A percentile compares a stretch with the other conserved stretches of the same genome.
phyloP scores from a whole-genome alignment of 2,797 vertebrate species.

The Typhlichthys eigenmanni region DNA sequence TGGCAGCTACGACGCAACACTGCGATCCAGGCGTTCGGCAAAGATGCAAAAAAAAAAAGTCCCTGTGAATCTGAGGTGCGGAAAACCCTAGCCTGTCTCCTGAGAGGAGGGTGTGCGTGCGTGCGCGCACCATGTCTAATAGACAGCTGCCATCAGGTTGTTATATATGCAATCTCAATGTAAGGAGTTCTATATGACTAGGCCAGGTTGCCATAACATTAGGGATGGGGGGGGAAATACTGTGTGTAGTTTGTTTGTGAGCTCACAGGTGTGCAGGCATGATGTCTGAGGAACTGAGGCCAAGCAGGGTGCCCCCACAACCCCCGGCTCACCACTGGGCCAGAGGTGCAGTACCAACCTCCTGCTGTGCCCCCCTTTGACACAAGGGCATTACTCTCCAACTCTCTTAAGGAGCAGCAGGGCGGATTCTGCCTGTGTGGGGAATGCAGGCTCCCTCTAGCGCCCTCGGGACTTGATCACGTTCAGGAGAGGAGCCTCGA shows the following conservation, averaged over 20 bases:
- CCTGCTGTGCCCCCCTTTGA: slow-evolving; percentile 27
- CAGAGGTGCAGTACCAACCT: too few species aligned
- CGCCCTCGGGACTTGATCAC: slow-evolving; percentile 19
- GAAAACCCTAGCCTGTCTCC: slow-evolving; percentile 34
- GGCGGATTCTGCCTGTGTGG: slow-evolving; percentile 9
- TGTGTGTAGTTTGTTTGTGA: slow-evolving; percentile 68
- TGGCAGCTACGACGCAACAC: slow-evolving; percentile 75
- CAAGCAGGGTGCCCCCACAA: slow-evolving; percentile 19
- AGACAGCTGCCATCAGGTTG: slow-evolving; percentile 49
- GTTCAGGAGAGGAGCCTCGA: not conserved
- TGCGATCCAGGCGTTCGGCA: slow-evolving; percentile 59
- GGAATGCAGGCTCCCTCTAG: slow-evolving; percentile 12
- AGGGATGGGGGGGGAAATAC: slow-evolving; percentile 31
- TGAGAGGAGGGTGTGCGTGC: not conserved
- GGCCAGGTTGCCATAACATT: slow-evolving; percentile 63
- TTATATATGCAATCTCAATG: slow-evolving; percentile 79
- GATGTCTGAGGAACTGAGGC: slow-evolving; percentile 33
- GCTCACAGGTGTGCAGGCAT: slow-evolving; percentile 65
- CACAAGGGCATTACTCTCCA: slow-evolving; percentile 62
- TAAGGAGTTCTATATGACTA: slow-evolving; percentile 58
- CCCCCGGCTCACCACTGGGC: too few species aligned
- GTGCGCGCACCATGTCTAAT: slow-evolving; percentile 28
- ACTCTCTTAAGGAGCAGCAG: slow-evolving; percentile 36
- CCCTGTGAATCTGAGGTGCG: slow-evolving; percentile 41
- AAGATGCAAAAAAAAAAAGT: slow-evolving; percentile 62